A percentile compares a stretch with the other conserved stretches of the same genome.
These are phyloP conservation scores for Hydractinia symbiolongicarpus DNA, from an alignment of 30 jellyfish, hydroid and myxozoan genomes.

Conservation along the genomic window DNA sequence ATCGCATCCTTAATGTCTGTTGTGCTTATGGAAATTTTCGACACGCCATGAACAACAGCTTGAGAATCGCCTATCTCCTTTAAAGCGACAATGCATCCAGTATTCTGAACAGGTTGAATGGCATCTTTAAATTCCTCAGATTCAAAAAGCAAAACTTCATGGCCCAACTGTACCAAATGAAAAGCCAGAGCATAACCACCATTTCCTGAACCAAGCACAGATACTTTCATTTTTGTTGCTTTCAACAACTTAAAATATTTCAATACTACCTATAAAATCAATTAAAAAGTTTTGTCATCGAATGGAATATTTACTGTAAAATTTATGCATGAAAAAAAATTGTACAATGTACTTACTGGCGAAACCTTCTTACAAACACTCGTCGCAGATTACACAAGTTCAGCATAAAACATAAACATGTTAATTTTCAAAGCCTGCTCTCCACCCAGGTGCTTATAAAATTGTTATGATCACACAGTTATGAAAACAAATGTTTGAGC, in stretches of 20 bases:
- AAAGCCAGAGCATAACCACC: slow-evolving; percentile 21
- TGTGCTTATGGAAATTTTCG: slow-evolving; percentile 9
- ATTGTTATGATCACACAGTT: too few species aligned
- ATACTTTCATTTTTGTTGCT: slow-evolving; percentile 5
- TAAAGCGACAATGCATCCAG: slow-evolving; percentile 5
- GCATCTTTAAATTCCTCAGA: neutral
- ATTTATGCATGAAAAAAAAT: too few species aligned
- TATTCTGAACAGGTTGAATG: neutral
- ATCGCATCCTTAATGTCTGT: slow-evolving; percentile 10
- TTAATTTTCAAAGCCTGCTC: too few species aligned
- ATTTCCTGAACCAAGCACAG: slow-evolving; percentile 20
- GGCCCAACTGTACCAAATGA: slow-evolving; percentile 19
- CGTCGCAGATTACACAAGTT: too few species aligned
- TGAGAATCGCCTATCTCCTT: neutral
- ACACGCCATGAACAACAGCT: neutral
- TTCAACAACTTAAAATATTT: neutral
- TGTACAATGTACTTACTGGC: too few species aligned
- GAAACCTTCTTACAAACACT: too few species aligned
- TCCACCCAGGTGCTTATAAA: too few species aligned
- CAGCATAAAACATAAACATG: too few species aligned
- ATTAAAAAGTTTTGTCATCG: too few species aligned
- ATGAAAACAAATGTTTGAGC: too few species aligned
- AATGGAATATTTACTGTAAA: too few species aligned
- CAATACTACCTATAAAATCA: too few species aligned
- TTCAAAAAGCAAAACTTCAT: slow-evolving; percentile 8